Evolutionary conservation across 2,113 vertebrate species (phyloP).

Genomic region (Pantherophis guttatus): DNA sequence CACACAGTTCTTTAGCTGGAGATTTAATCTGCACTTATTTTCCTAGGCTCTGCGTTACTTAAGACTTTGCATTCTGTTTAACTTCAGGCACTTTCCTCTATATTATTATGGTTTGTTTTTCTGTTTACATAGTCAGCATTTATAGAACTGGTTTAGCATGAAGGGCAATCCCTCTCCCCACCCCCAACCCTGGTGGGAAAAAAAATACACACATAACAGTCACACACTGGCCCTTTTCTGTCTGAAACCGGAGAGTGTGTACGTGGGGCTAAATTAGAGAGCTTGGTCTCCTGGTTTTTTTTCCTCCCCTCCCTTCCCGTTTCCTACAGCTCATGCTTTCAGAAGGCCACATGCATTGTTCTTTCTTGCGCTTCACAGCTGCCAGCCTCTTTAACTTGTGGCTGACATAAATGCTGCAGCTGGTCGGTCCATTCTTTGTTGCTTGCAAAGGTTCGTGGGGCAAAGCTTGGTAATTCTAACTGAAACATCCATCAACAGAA

Average conservation of each 20-base stretch:
- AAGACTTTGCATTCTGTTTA: not conserved
- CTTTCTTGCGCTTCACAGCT: conserved; percentile 31
- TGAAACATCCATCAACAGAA: conserved; percentile 7
- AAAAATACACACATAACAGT: not conserved
- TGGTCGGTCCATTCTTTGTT: not conserved
- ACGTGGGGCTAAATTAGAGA: conserved; percentile 32
- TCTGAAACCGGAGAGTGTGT: conserved; percentile 1
- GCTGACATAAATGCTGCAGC: conserved; percentile 20
- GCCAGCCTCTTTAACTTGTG: conserved; percentile 7
- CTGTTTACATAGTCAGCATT: not conserved
- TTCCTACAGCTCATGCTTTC: conserved; percentile 28
- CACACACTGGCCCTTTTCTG: not conserved
- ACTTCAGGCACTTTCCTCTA: conserved; percentile 3
- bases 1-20: not conserved
- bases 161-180: not conserved
- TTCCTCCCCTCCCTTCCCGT: conserved; percentile 19
- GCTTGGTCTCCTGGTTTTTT: not conserved
- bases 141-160: conserved; percentile 16
- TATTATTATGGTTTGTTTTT: not conserved
- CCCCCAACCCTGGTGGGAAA: not conserved
- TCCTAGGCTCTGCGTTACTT: not conserved
- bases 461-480: conserved; percentile 22
- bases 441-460: conserved; percentile 19
- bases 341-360: not conserved
- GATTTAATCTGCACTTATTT: not conserved